Evolutionary conservation across 2,113 vertebrate genomes (phyloP), one percentile per base, ranked within the genome.

Genomic region (Larimichthys polyactis): DNA sequence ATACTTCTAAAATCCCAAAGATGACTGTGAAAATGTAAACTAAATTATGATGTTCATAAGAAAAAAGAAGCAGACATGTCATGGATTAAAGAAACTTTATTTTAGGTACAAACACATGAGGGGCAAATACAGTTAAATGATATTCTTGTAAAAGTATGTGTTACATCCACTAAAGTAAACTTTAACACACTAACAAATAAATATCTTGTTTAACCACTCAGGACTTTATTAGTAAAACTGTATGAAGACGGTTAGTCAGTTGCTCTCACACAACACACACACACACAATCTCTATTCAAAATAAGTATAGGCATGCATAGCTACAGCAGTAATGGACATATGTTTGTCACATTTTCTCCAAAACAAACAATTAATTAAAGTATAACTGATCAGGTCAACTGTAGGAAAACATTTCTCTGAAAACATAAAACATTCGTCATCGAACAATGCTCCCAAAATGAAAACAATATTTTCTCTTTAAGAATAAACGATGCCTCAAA

Each of bases 21-120:
- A 40, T 40, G 36, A 40, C 36, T 40, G 36, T 40, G 36, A 40
- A 40, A 40, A 9, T 9, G 36, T 40, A 40, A 40, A 40, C 36
- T 40, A 40, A 40, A 9, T 40, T 1, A 40, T 40, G 36, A 40
- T 8, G 36, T 40, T 40, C 36, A 40, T 43, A 29, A 52, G n/a
- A 27, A 67, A 4, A 52, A 15, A 24, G 0, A 15, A 2, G 10
- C 11, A 69, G 4, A 57, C 29, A 46, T n/a, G 11, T 0, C 1
- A 15, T 60, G 49, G 68, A 68, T 57, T 52, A 32, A 49, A 63
- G 10, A 24, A 75, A 79, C n/a, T 67, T 91, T 91, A 92, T 93
- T 94, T 16, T 69, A 44, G 27, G 16, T 79, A 63, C 59, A 89
- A 83, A 86, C 78, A 84, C 40, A 72, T 68, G 81, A 72, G 76